Evolutionary conservation across 2,888 invertebrate species (phyloP).

Genomic region (Pseudoips prasinana): DNA sequence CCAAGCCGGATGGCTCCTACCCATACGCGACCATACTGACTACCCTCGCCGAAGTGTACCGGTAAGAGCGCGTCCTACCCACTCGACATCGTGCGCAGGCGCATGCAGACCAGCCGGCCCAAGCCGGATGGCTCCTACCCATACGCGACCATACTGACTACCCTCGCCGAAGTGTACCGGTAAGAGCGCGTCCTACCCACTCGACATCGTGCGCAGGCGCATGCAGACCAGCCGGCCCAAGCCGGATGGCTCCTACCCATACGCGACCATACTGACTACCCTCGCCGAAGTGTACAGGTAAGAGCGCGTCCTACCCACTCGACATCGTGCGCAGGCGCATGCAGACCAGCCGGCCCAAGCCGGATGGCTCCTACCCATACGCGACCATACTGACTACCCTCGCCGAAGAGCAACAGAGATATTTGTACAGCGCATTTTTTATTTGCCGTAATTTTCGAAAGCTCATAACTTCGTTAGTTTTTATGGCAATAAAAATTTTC

Average conservation of each 20-base stretch:
- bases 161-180: conserved; percentile 87
- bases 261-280: conserved; percentile 85
- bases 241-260: conserved; percentile 70
- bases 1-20: conserved; percentile 64
- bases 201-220: conserved; percentile 91
- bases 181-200: conserved; percentile 95
- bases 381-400: conserved; percentile 86
- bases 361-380: conserved; percentile 77
- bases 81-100: conserved; percentile 91
- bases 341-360: conserved; percentile 83
- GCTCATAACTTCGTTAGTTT: no score
- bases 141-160: conserved; percentile 85
- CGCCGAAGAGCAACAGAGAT: conserved; percentile 85
- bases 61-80: conserved; percentile 96
- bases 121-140: conserved; percentile 64
- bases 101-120: conserved; percentile 84
- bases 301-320: conserved; percentile 96
- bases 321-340: conserved; percentile 89
- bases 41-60: conserved; percentile 87
- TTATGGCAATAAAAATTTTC: no score
- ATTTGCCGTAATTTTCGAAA: no score
- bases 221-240: conserved; percentile 83
- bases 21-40: conserved; percentile 84
- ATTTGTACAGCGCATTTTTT: no score
- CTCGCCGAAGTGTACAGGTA: conserved; percentile 87